These are phyloP conservation scores for Ictalurus punctatus DNA, from an alignment of 2,113 vertebrate genomes.

Conservation along the genomic window DNA sequence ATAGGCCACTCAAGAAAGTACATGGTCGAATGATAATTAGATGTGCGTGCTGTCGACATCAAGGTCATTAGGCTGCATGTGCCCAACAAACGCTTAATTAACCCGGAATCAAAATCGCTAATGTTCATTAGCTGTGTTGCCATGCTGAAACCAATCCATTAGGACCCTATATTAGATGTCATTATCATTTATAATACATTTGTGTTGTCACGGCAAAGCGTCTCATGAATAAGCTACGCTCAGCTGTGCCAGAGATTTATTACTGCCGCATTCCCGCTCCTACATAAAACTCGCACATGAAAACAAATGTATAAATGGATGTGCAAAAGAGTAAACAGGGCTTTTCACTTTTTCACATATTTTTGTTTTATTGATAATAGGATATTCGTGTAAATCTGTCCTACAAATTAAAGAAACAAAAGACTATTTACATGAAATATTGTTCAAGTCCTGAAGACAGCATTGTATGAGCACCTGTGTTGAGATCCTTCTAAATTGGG, in stretches of 20 bases:
- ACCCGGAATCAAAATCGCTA: conserved; percentile 43
- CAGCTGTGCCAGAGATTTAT: conserved; percentile 1
- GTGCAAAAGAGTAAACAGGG: neutral
- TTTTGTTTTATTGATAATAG: conserved; percentile 65
- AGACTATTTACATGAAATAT: conserved; percentile 67
- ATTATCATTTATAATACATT: conserved; percentile 40
- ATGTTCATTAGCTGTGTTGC: conserved; percentile 47
- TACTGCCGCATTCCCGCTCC: neutral
- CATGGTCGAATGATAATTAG: conserved; percentile 40
- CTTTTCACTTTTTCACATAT: conserved; percentile 5
- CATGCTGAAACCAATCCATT: conserved; percentile 43
- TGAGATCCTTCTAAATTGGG: conserved; percentile 50
- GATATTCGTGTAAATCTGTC: conserved; percentile 37
- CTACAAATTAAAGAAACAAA: conserved; percentile 56
- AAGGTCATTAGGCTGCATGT: conserved; percentile 34
- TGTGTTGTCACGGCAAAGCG: neutral
- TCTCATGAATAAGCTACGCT: conserved; percentile 18
- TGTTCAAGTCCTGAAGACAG: conserved; percentile 54
- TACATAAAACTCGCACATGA: neutral
- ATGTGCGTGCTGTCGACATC: conserved; percentile 23
- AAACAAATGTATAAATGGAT: neutral
- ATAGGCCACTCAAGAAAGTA: conserved; percentile 15
- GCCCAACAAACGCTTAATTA: conserved; percentile 48
- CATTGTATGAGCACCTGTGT: conserved; percentile 59
- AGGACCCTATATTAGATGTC: conserved; percentile 18